Evolutionary conservation across 2,797 vertebrate species (phyloP), one percentile per base, ranked within the genome.

Genomic region (Karalla daura): DNA sequence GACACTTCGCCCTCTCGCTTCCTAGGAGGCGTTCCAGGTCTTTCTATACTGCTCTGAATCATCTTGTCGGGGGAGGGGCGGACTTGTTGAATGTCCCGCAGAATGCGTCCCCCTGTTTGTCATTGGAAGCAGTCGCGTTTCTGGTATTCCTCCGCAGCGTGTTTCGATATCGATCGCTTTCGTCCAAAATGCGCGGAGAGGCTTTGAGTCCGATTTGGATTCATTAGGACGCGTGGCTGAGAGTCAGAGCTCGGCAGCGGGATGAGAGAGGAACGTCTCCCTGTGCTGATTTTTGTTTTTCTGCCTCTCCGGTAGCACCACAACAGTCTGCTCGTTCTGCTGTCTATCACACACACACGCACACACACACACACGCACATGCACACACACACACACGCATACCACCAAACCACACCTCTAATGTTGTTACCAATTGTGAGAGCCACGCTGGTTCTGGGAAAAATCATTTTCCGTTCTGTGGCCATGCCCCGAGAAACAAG

Each of bases 371-470:
- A n/a, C n/a, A n/a, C n/a, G n/a, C n/a, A n/a, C n/a, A n/a, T n/a
- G n/a, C n/a, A n/a, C n/a, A n/a, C n/a, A n/a, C n/a, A n/a, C n/a
- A n/a, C n/a, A n/a, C n/a, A 5, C 28, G 10, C 28, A 30, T 10
- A 30, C 28, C 28, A 30, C 1, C 41, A 32, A 23, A 67, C n/a
- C n/a, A n/a, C n/a, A n/a, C n/a, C n/a, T 60, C 49, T 64, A 53
- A 74, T 50, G 35, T 30, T 28, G 25, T 66, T 68, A 43, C 23
- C 47, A 41, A 35, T 17, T 58, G 47, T 56, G 12, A 45, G 44
- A 45, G 49, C n/a, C 25, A 33, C 28, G 43, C 1, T 61, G 17
- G 23, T 74, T 62, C 5, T 47, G 45, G 6, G 25, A 39, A n/a
- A 68, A 74, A 53, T 41, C 2, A 27, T 49, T n/a, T 32, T 32